Percentiles rank a stretch among this genome's conserved stretches.
phyloP scores from a whole-genome alignment of 2,888 invertebrate species.

The Neoitamus cyanurus region DNA sequence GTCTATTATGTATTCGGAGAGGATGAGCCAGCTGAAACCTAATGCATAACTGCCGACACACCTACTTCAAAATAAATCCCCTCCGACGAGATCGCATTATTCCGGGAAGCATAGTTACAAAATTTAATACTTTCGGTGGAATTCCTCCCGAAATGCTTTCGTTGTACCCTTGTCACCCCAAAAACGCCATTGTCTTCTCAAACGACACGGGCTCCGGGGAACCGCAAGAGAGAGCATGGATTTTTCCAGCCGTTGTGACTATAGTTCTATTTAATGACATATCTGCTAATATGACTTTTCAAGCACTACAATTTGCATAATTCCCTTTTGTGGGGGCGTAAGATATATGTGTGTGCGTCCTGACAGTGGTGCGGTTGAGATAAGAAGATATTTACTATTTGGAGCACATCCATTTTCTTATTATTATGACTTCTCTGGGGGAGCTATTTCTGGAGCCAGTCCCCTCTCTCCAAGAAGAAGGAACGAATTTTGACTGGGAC shows the following conservation, averaged over 20 bases:
- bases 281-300: conserved; percentile 20
- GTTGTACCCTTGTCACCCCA: conserved; percentile 29
- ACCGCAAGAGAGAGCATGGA: neutral
- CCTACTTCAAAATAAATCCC: neutral
- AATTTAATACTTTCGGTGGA: conserved; percentile 17
- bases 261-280: conserved; percentile 24
- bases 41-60: neutral
- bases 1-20: conserved; percentile 93
- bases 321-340: neutral
- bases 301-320: conserved; percentile 34
- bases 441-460: neutral
- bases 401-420: conserved; percentile 9
- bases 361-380: neutral
- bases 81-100: neutral
- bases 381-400: conserved; percentile 32
- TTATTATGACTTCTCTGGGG: neutral
- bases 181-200: neutral
- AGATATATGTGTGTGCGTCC: neutral
- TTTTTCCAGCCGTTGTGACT: neutral
- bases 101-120: conserved; percentile 4
- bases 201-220: neutral
- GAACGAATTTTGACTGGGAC: neutral
- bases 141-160: neutral
- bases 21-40: conserved; percentile 73
- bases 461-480: neutral